Percentiles rank a stretch among this genome's conserved stretches.
Evolutionary conservation across 2,113 vertebrate genomes (phyloP).

Genomic region (Cepphus grylle): DNA sequence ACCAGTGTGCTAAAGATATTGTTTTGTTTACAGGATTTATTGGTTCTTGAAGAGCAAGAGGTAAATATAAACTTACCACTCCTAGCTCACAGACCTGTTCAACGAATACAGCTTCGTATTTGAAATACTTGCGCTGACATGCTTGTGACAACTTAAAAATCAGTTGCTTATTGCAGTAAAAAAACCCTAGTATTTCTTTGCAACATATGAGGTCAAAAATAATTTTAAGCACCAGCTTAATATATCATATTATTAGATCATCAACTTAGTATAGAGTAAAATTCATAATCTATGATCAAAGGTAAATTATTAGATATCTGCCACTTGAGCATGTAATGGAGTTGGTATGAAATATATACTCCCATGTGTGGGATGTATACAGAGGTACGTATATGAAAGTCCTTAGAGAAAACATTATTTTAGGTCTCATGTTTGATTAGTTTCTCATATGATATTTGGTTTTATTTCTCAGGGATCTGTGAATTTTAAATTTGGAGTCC

Average conservation of each 20-base stretch:
- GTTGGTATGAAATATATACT: neutral
- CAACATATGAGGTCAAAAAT: neutral
- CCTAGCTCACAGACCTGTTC: neutral
- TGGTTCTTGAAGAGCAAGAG: conserved; percentile 98
- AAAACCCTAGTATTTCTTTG: neutral
- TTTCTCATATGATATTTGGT: neutral
- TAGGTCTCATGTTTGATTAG: neutral
- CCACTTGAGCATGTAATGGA: neutral
- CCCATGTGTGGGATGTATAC: neutral
- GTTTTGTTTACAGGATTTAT: conserved; percentile 84
- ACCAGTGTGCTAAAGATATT: neutral
- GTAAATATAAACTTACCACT: conserved; percentile 62
- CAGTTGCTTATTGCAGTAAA: neutral
- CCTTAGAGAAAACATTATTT: neutral
- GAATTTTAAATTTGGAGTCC: conserved; percentile 98
- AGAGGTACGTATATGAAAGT: neutral
- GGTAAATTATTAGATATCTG: neutral
- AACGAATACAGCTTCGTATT: neutral
- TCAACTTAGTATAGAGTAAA: neutral
- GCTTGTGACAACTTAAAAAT: neutral
- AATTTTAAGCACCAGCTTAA: neutral
- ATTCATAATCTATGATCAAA: neutral
- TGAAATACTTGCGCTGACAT: neutral
- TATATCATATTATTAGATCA: neutral
- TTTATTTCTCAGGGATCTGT: conserved; percentile 86